Base-by-base conservation (phyloP, 2,797 vertebrate species). In the Poeciliopsis paucimaculata region DNA sequence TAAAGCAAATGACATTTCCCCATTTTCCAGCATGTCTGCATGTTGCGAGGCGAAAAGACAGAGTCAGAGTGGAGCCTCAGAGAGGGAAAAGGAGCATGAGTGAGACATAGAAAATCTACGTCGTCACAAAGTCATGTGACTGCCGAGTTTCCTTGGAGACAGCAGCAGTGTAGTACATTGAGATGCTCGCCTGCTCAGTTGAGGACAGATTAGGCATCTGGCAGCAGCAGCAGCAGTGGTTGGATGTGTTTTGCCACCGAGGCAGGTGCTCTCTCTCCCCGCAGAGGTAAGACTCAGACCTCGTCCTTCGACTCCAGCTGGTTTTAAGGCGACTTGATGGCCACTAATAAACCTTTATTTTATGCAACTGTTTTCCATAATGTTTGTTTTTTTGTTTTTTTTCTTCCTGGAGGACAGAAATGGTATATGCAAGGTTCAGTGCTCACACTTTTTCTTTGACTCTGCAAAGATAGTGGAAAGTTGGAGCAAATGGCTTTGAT, bases 111-210 rank as follows among this genome's bases (percentile, higher is more conserved):
- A 73, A 82, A 75, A 76, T 78, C 78, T 83, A 86, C 80, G 47
- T 91, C 93, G 94, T 95, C 95, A 95, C 76, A 7, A 68, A 86
- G 76, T 95, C 95, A 96, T 77, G 93, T 96, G 96, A 94, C 88
- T 31, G 71, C 86, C 46, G 94, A 93, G 96, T 98, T 96, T 95
- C 96, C 97, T 94, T 96, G 95, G 97, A 95, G 96, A 97, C 96
- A 93, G 93, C 91, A 93, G 94, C 96, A 89, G 92, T 92, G 90
- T 93, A 92, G 93, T 92, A 94, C 94, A 90, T 94, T 92, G 93
- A 96, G 95, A 96, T 95, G 95, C 95, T 95, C 88, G 90, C 94
- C 93, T 84, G 91, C 94, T 92, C 91, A 87, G 85, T 88, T 92
- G 93, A 94, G 90, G 86, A 92, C 92, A 94, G 90, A 93, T 91